phyloP scores from a whole-genome alignment of 2,797 vertebrate genomes.

The Lepilemur ruficaudatus region DNA sequence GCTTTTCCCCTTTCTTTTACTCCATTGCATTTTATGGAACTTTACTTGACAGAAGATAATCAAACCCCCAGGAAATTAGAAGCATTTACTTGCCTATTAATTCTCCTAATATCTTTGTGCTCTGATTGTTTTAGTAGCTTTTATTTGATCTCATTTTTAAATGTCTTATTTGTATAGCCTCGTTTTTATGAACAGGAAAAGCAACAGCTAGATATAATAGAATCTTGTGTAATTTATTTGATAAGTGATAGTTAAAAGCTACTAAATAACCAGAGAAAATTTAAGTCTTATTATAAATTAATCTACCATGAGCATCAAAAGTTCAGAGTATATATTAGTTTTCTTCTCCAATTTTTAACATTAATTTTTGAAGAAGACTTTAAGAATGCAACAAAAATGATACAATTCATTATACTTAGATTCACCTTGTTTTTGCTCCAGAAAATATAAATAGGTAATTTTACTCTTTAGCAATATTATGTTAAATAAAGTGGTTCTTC shows the following conservation, averaged over 20 bases:
- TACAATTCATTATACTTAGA: background rate
- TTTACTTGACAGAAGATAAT: background rate
- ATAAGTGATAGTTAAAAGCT: conserved; percentile 31
- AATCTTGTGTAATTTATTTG: conserved; percentile 27
- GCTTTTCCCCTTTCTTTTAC: background rate
- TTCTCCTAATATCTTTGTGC: conserved; percentile 33
- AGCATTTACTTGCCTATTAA: background rate
- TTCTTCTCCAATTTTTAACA: background rate
- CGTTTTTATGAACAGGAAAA: conserved; percentile 35
- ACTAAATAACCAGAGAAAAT: background rate
- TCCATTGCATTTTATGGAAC: background rate
- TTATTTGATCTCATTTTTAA: conserved; percentile 55
- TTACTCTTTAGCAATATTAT: background rate
- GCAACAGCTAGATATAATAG: background rate
- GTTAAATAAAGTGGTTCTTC: background rate
- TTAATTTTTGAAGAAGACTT: background rate
- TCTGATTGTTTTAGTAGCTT: conserved; percentile 29
- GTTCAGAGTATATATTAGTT: background rate
- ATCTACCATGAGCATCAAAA: background rate
- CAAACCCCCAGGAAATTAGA: background rate
- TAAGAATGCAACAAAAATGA: background rate
- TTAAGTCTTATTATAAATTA: background rate
- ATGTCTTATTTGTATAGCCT: conserved; percentile 19
- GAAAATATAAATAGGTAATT: background rate
- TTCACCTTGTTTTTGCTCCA: background rate